These are phyloP conservation scores for Drosophila santomea DNA, from an alignment of 1,140 invertebrate species.

Conservation along the genomic window DNA sequence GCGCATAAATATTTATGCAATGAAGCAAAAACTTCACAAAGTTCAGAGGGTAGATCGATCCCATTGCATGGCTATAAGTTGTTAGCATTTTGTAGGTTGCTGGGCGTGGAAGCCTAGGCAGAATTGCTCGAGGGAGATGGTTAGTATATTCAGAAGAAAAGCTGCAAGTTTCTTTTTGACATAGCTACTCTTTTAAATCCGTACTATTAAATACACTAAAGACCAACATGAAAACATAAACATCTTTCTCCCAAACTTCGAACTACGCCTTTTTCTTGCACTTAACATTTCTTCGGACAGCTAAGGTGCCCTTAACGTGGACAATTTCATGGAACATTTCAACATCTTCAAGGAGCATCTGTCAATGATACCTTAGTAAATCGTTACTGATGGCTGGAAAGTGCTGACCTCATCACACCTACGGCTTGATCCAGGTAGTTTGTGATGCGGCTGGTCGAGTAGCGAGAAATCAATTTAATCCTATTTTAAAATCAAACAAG, in stretches of 20 bases:
- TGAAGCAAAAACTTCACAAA: conserved; percentile 70
- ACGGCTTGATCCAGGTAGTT: conserved; percentile 42
- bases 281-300: not conserved
- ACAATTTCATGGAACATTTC: conserved; percentile 62
- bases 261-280: too few species aligned
- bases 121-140: too few species aligned
- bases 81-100: not conserved
- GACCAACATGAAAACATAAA: too few species aligned
- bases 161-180: not conserved
- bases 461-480: conserved; percentile 82
- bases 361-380: conserved; percentile 22
- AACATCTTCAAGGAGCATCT: conserved; percentile 39
- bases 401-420: conserved; percentile 67
- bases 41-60: conserved; percentile 19
- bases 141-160: too few species aligned
- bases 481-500: conserved; percentile 73
- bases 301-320: conserved; percentile 2
- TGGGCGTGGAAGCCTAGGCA: not conserved
- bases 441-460: conserved; percentile 37
- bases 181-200: not conserved
- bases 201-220: not conserved
- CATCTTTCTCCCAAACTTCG: too few species aligned
- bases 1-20: conserved; percentile 81
- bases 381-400: conserved; percentile 53
- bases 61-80: too few species aligned